Percentiles rank a stretch among this genome's conserved stretches.
Conservation (phyloP, 2,888 invertebrate genomes). For the Heliconius charithonia region DNA sequence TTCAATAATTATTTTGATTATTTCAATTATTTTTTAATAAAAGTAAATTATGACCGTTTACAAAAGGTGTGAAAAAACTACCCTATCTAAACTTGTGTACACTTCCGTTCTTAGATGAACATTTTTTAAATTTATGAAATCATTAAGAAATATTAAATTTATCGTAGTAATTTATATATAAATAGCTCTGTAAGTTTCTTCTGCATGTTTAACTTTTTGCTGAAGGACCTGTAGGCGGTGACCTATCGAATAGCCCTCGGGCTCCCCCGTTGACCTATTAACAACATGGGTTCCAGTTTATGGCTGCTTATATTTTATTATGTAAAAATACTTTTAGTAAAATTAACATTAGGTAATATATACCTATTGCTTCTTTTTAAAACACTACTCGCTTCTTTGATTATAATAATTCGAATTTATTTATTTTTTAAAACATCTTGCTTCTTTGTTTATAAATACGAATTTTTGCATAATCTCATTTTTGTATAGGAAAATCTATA, state of each 20-base stretch:
- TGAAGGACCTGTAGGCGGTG: constrained; percentile 10
- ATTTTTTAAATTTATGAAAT: not conserved
- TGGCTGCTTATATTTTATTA: not conserved
- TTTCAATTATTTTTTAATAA: not conserved
- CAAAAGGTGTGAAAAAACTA: not conserved
- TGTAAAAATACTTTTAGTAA: not conserved
- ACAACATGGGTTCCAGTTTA: not conserved
- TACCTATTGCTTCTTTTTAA: not conserved
- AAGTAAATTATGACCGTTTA: not conserved
- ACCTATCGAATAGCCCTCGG: constrained; percentile 2
- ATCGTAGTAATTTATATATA: not conserved
- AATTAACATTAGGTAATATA: not conserved
- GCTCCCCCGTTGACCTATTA: constrained; percentile 21
- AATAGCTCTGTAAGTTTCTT: constrained; percentile 9
- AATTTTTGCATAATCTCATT: not conserved
- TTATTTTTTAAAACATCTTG: too few species aligned
- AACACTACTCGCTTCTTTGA: too few species aligned
- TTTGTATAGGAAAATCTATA: not conserved
- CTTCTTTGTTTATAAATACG: not conserved
- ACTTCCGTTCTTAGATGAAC: not conserved
- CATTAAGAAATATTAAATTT: not conserved
- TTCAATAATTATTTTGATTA: not conserved
- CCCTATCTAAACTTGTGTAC: not conserved
- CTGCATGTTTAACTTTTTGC: constrained; percentile 30
- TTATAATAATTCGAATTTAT: too few species aligned